Base-by-base conservation (phyloP, 2,797 vertebrate genomes). In the Rhinoraja longicauda region DNA sequence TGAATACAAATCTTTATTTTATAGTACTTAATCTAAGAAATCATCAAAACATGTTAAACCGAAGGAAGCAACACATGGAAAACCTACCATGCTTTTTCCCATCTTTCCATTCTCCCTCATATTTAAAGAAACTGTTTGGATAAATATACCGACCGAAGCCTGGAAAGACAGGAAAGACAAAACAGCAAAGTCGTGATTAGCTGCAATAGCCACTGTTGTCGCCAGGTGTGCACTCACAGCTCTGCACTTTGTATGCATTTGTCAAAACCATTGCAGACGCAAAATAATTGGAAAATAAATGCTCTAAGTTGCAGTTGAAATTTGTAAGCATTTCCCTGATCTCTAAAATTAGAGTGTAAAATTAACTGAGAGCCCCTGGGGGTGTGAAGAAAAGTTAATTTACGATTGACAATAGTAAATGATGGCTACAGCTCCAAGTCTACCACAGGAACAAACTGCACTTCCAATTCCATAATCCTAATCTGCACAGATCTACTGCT, bases 81-180 rank as follows among this genome's bases (percentile, higher is more conserved):
- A 36, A 90, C 95, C 93, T 95, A 96, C 96, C 96, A 0, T 96
- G 95, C 78, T 95, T 96, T 94, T 95, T 95, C 5, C 96, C 95
- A 67, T 39, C 93, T 78, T 94, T 94, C 96, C 96, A 96, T 39
- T 96, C 94, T 78, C 96, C 96, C 93, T 97, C 96, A 8, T 96
- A 96, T 0, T 94, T 94, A 93, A 96, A 96, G 94, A 96, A 97
- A 36, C 95, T 94, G 84, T 96, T 97, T 2, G 94, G 93, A 93
- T 95, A 96, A 4, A 94, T 67, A 3, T 95, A 96, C 32, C 94
- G 72, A 0, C 96, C 96, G 45, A 95, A 96, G 70, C 96, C 96
- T 96, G 93, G 88, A 59, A 17, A 5, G 21, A 57, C 73, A 9
- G 93, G 88, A 59, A 17, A 5, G 21, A 57, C 73, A 9, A 5